Evolutionary conservation across 2,888 invertebrate species (phyloP).

Genomic region (Arge pagana): DNA sequence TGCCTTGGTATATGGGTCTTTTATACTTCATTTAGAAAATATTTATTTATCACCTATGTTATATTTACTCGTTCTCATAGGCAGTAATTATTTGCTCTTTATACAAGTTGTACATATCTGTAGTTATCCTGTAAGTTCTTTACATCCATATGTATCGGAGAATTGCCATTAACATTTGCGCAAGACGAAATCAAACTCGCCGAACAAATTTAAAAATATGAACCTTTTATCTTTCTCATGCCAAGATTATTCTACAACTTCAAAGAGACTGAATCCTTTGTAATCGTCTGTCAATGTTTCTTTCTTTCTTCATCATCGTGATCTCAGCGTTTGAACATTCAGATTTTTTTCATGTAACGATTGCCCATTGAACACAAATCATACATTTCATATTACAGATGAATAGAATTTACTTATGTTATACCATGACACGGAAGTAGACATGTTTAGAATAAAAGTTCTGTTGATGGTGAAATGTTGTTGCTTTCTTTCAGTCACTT

Average conservation of each 20-base stretch:
- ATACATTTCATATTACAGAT: conserved; percentile 22
- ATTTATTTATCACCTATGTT: conserved; percentile 8
- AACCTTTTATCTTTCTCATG: too few species aligned
- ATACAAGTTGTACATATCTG: neutral
- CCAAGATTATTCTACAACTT: too few species aligned
- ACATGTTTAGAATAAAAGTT: conserved; percentile 51
- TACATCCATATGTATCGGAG: conserved; percentile 26
- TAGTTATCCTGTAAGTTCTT: conserved; percentile 1
- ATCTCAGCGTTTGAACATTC: neutral
- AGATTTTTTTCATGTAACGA: conserved; percentile 8
- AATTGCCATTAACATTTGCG: conserved; percentile 31
- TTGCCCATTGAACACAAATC: conserved; percentile 27
- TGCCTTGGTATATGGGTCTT: conserved; percentile 16
- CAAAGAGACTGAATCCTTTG: conserved; percentile 6
- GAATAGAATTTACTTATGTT: conserved; percentile 39
- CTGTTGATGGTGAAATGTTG: conserved; percentile 51
- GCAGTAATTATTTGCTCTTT: conserved; percentile 11
- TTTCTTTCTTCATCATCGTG: too few species aligned
- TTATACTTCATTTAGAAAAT: conserved; percentile 7
- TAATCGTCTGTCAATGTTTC: too few species aligned
- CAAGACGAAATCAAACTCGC: conserved; percentile 8
- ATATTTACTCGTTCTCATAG: conserved; percentile 3
- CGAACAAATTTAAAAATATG: neutral
- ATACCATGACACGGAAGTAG: conserved; percentile 43
- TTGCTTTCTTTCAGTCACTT: conserved; percentile 55